Evolutionary conservation across 2,888 invertebrate species (phyloP).

Genomic region (Synergus gifuensis): DNA sequence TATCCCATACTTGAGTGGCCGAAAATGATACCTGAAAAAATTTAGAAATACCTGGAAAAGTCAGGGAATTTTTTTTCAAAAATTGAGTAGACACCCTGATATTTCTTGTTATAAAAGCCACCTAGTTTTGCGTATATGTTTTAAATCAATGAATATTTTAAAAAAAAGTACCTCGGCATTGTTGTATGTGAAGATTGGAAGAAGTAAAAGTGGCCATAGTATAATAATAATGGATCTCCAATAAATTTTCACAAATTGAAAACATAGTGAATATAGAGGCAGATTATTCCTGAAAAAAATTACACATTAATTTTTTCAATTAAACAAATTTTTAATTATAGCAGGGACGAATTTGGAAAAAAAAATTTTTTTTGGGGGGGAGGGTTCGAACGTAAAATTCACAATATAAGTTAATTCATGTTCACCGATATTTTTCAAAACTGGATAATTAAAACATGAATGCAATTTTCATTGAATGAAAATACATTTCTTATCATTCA

Average conservation of each 20-base stretch:
- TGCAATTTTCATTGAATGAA: background rate
- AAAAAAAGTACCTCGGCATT: conserved; percentile 74
- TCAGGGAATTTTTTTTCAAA: too few species aligned
- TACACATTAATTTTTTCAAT: background rate
- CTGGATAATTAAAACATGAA: background rate
- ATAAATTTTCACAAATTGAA: conserved; percentile 82
- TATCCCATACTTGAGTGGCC: too few species aligned
- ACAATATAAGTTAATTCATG: too few species aligned
- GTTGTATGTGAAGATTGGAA: conserved; percentile 84
- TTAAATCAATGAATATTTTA: background rate
- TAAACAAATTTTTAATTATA: background rate
- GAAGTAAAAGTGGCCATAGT: conserved; percentile 83
- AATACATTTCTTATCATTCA: background rate
- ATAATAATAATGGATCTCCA: conserved; percentile 88
- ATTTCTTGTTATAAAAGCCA: background rate
- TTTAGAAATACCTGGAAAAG: too few species aligned
- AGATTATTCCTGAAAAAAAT: conserved; percentile 61
- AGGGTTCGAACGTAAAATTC: too few species aligned
- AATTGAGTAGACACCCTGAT: too few species aligned
- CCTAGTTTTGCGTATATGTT: background rate
- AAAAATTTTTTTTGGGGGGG: too few species aligned
- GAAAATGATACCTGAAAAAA: too few species aligned
- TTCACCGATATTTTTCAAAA: background rate
- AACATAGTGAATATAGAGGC: conserved; percentile 57
- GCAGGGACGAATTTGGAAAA: too few species aligned